Base-by-base conservation (phyloP, 1,140 invertebrate species). In the Cotesia typhae region DNA sequence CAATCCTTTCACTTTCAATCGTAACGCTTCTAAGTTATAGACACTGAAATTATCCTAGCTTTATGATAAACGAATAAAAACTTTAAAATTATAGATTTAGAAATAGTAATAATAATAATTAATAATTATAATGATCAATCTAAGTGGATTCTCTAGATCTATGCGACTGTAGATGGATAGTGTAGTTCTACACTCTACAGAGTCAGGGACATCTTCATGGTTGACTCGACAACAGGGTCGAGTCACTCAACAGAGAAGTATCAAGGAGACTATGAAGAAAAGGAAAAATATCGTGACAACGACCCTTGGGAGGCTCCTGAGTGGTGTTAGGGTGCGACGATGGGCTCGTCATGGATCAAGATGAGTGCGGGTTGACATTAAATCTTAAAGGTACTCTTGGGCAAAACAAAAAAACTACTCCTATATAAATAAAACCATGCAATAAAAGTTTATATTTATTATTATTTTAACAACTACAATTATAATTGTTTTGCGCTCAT, bases 221-320 rank as follows among this genome's bases (percentile, higher is more conserved):
- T 73, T 75, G 38, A 66, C 52, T 75, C 71, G 51, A 73, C 74
- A 75, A 75, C 74, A 73, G 74, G 74, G 74, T 75, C 74, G 71
- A 72, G 61, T 14, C 37, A 70, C n/a, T 61, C 72, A 38, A 55
- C 61, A 65, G 61, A 28, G 7, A 53, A 38, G 61, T 14, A 17
- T 14, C 12, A 65, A 53, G 61, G 41, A 60, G 17, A 38, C 41
- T 28, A 71, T 17, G 70, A 37, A 36, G 28, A 17, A 35, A n/a
- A 71, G 38, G 12, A 71, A 36, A 64, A n/a, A 63, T 37, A 65
- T 52, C 59, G 28, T 59, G 59, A 70, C 65, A 12, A 65, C 60
- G 51, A 71, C 68, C 72, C 72, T 74, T 66, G 67, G 60, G 68
- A 70, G 72, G 63, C 70, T 63, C 37, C 53, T 6, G 63, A 74